A percentile compares a stretch with the other conserved stretches of the same genome.
Evolutionary conservation across 2,888 invertebrate genomes (phyloP).

Genomic region (Axea sp.): DNA sequence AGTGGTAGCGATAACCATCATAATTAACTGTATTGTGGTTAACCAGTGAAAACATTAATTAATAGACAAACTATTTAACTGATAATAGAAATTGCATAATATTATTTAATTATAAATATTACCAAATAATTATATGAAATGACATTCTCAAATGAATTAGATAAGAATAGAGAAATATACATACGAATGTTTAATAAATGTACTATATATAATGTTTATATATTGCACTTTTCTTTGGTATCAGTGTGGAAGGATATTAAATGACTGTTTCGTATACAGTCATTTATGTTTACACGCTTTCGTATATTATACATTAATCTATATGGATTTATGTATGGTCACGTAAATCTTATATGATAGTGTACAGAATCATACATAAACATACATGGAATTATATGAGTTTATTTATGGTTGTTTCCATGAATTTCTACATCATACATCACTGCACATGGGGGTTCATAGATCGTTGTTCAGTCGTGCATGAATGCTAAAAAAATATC

Average conservation of each 20-base stretch:
- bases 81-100: too few relatives aligned
- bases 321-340: conserved; percentile 48
- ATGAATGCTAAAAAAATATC: conserved; percentile 17
- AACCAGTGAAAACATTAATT: too few relatives aligned
- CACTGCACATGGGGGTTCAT: conserved; percentile 22
- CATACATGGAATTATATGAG: conserved; percentile 39
- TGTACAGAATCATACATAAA: conserved; percentile 38
- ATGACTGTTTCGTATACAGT: conserved; percentile 17
- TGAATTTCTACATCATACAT: conserved; percentile 45
- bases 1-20: too few relatives aligned
- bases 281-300: conserved; percentile 27
- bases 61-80: too few relatives aligned
- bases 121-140: too few relatives aligned
- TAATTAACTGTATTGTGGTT: too few relatives aligned
- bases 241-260: conserved; percentile 6
- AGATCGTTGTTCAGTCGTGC: conserved; percentile 21
- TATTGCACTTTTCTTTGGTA: background rate
- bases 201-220: too few relatives aligned
- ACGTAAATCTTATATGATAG: conserved; percentile 37
- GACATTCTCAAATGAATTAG: too few relatives aligned
- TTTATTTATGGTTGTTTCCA: conserved; percentile 48
- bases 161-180: too few relatives aligned
- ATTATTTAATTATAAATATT: too few relatives aligned
- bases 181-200: too few relatives aligned
- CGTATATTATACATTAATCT: conserved; percentile 45